Base-by-base conservation (phyloP, 2,888 invertebrate genomes). In the Hypsopygia costalis region DNA sequence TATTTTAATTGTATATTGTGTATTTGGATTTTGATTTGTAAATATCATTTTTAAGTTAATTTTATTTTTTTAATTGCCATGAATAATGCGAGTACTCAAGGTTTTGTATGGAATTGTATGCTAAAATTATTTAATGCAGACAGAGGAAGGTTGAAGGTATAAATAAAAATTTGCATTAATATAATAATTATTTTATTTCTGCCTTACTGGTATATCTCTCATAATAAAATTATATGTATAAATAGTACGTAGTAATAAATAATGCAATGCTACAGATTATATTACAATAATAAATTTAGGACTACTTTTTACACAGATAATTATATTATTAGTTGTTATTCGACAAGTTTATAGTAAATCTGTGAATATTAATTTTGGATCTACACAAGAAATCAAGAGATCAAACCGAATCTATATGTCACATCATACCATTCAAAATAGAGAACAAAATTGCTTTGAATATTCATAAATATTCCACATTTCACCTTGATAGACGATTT, bases 1-100 rank as follows among this genome's bases (percentile, higher is more conserved):
- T 87, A 86, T 72, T 82, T 72, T 88, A 85, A 81, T 76, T 87
- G 82, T 86, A 81, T 86, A 80, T 80, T 86, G 75, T 87, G 68
- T 86, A 81, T 82, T 76, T 71, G 73, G 69, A 74, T 69, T 76
- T 71, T 81, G 69, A 83, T 85, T 85, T 88, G 87, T 87, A 88
- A 87, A 87, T 88, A 87, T 78, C 77, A 74, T 78, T 71, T 61
- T 76, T 82, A 83, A 82, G 78, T 83, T 86, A 82, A 81, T 75
- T 76, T 55, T 69, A 75, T 66, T 74, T 77, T 74, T 75, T 78
- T 16, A 2, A 80, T 79, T 87, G 88, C 88, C 88, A 87, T 85
- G 72, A 69, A 70, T 81, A 72, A 77, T 72, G 77, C 71, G 70
- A 74, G 73, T 80, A 80, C 71, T 78, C 73, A 69, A 55, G 66